Evolutionary conservation across 1,140 invertebrate genomes (phyloP), one percentile per base, ranked within the genome.

Genomic region (Himalopsyche phryganea): DNA sequence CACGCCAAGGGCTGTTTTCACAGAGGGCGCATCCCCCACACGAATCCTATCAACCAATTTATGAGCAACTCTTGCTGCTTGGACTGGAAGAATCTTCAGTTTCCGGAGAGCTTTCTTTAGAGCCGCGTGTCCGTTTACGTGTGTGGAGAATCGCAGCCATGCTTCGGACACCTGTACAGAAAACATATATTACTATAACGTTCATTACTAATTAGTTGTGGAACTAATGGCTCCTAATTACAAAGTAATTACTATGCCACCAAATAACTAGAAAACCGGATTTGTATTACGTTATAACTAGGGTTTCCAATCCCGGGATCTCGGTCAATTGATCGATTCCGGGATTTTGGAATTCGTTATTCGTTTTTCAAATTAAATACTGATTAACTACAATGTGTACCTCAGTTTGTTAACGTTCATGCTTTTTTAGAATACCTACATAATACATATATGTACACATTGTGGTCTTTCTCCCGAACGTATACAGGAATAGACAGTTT

Each of bases 11-110:
- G 70, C 66, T 1, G 80, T 81, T 35, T 65, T 62, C 9, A 79
- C 70, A 1, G 74, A 48, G 47, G 67, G 78, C 42, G 71, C 81
- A 57, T 74, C 80, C 58, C 80, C 81, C 28, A 73, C 74, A 44
- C 73, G 65, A 69, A 76, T 72, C 44, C 73, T 68, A 56, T 76
- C 73, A 33, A 77, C 74, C n/a, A 77, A 60, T 0, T 72, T 71
- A 45, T 78, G 74, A 36, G 76, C 74, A 2, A 77, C 68, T 4
- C 71, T 66, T 19, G 73, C 75, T 2, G 75, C 75, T 11, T 73
- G 67, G 23, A 71, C 72, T 3, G 75, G 75, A 46, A 77, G 73
- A 17, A 72, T 67, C 55, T 75, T 72, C 51, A 78, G 66, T 13
- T 72, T 56, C 11, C 75, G 67, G 14, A 78, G 66, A 6, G 75